Evolutionary conservation across 2,797 vertebrate species (phyloP).

Genomic region (Lagorchestes hirsutus): DNA sequence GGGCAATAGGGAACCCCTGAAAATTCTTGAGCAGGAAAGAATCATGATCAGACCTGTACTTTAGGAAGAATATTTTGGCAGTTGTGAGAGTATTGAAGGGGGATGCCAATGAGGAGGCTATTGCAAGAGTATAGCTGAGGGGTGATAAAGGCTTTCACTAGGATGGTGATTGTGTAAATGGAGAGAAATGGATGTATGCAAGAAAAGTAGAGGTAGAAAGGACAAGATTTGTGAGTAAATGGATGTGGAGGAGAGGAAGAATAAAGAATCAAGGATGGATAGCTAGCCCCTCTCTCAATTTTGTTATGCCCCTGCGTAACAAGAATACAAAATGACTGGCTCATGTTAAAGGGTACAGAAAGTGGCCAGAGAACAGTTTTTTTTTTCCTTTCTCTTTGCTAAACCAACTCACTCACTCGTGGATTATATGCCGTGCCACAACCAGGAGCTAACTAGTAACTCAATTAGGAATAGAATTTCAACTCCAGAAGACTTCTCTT

Average conservation of each 20-base stretch:
- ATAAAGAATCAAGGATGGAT: background rate
- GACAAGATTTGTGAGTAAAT: background rate
- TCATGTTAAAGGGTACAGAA: background rate
- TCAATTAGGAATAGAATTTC: background rate
- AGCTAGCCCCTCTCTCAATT: background rate
- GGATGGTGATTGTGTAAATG: background rate
- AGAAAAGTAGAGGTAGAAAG: background rate
- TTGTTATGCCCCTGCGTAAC: background rate
- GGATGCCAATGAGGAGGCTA: background rate
- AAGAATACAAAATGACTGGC: background rate
- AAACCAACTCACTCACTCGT: conserved; percentile 17
- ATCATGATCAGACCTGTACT: background rate
- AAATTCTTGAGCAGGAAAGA: background rate
- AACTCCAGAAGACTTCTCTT: background rate
- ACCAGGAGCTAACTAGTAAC: conserved; percentile 10
- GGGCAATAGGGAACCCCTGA: background rate
- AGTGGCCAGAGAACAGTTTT: background rate
- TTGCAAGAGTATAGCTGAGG: background rate
- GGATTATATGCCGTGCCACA: background rate
- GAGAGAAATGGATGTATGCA: background rate
- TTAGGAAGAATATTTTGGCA: background rate
- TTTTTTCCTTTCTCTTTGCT: background rate
- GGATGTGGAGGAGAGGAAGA: background rate
- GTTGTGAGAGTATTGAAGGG: background rate
- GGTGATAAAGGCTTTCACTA: background rate